These are phyloP conservation scores for Nesospiza acunhae DNA, from an alignment of 2,113 vertebrate species.

Conservation along the genomic window DNA sequence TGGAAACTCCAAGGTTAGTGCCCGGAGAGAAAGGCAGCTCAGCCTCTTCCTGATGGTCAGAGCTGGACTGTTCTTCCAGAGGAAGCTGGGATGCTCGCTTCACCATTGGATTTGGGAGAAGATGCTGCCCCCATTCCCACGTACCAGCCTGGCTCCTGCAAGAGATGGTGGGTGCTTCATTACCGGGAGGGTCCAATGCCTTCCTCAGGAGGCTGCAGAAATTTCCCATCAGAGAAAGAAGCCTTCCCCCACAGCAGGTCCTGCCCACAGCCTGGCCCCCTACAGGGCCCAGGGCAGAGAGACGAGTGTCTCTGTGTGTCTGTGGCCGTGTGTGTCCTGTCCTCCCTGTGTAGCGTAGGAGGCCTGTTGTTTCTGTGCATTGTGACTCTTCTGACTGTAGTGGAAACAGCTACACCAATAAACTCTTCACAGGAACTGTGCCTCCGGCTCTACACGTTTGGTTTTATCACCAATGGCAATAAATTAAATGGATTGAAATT, in stretches of 20 bases:
- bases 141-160: background rate
- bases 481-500: background rate
- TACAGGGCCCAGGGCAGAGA: background rate
- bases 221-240: background rate
- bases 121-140: background rate
- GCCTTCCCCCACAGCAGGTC: background rate
- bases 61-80: background rate
- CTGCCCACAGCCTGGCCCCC: slow-evolving; percentile 20
- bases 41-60: background rate
- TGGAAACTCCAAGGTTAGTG: background rate
- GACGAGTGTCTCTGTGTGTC: slow-evolving; percentile 33
- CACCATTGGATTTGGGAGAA: background rate
- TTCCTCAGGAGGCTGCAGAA: background rate
- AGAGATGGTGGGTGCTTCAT: background rate
- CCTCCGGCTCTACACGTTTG: background rate
- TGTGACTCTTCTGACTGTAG: slow-evolving; percentile 64
- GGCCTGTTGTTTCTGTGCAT: slow-evolving; percentile 61
- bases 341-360: slow-evolving; percentile 53
- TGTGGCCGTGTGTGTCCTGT: slow-evolving; percentile 54
- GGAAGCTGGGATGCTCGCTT: background rate
- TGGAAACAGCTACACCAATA: slow-evolving; percentile 69
- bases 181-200: background rate
- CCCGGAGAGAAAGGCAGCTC: background rate
- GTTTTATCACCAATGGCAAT: background rate
- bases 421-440: slow-evolving; percentile 40